Evolutionary conservation across 2,888 invertebrate genomes (phyloP), one percentile per base, ranked within the genome.

Genomic region (Cantharis nigra): DNA sequence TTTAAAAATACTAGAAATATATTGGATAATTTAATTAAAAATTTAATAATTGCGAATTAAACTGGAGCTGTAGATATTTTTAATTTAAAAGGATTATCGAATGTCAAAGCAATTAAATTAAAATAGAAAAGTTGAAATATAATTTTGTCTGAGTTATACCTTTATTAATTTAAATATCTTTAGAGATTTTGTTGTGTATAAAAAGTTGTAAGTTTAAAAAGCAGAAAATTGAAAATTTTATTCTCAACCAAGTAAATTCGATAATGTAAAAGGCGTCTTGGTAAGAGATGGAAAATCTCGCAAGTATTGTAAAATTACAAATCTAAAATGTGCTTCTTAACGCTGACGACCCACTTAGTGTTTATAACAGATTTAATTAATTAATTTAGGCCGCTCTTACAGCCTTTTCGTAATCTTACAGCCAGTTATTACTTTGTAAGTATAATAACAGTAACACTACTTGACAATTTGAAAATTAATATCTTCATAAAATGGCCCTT

Each of bases 291-390:
- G 71, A 71, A 78, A 74, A 75, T 78, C 75, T 71, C 49, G 49
- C 75, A 73, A 78, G 75, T 82, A 77, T 78, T 79, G 72, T 77
- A 63, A 79, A 82, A 82, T 82, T 83, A 82, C 81, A 82, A 82
- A 81, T 82, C 80, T 81, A 80, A 80, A 83, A 81, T 81, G 81
- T 73, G 80, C 80, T 79, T 78, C 77, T 79, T 76, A 78, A 75
- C 80, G 76, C 72, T 78, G 81, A 81, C 80, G 85, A 84, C 84
- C 86, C 85, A 86, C 85, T 87, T 85, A 86, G 85, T 87, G 87
- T 88, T 88, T 88, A 88, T 87, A 87, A 86, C 86, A 87, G 87
- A 87, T 88, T 88, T 88, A 88, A 88, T 88, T 88, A 88, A 88
- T 88, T 88, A 88, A 88, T 88, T 88, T 87, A 85, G 86, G 84